Evolutionary conservation across 2,888 invertebrate species (phyloP), one percentile per base, ranked within the genome.

Genomic region (Polyommatus iphigenia): DNA sequence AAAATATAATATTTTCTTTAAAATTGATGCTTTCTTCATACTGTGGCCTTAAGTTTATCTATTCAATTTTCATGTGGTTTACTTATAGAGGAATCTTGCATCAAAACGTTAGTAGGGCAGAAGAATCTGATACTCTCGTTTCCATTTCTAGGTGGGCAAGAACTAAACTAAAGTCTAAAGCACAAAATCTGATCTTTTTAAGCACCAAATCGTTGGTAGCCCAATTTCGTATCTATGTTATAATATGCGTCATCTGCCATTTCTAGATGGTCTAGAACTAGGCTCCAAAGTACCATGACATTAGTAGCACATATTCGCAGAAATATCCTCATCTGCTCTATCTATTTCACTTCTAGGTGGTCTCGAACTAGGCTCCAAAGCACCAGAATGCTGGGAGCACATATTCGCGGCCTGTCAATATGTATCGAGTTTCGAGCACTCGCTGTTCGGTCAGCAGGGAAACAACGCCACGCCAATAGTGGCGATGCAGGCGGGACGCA

Each of bases 301-400:
- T 85, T 99, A 99, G 99, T 97, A 97, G 81, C 98, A 99, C 87
- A 98, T 99, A 80, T 98, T 99, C 87, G 96, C 97, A 85, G 98
- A 5, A 46, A 46, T 46, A 32, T 32, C 32, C 32, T 32, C 2
- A 32, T 6, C 36, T 36, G 6, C 6, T 36, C 5, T 36, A 36
- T 36, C 5, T 6, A 6, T 36, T 32, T 32, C 32, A 36, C 5
- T 36, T 36, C 36, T 36, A 36, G 95, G 97, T 80, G 98, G 99
- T 2, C 93, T 99, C 77, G 98, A 99, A 86, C 95, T 99, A 8
- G 99, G 98, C 5, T 98, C 98, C 62, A 98, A 98, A 85, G 98
- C 98, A 41, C 95, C 98, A 24, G 98, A 98, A 82, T 99, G 99
- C 85, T 99, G 99, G 99, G 97, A 97, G 81, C 98, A 99, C 87